Evolutionary conservation across 1,140 invertebrate genomes (phyloP), one percentile per base, ranked within the genome.

Genomic region (Scylla paramamosain): DNA sequence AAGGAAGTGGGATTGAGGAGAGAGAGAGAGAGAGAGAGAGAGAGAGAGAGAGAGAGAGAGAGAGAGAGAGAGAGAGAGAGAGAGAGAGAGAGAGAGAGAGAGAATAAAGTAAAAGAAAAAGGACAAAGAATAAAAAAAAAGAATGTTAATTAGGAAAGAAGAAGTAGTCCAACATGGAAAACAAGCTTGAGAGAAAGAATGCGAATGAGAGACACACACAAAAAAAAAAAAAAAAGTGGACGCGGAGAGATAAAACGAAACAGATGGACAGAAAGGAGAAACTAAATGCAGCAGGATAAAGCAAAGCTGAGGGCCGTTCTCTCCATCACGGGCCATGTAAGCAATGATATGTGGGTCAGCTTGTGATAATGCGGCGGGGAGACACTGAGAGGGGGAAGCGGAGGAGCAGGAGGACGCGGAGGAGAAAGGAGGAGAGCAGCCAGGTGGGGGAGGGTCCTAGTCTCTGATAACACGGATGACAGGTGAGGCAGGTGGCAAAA

Each of bases 41-140:
- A 59, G 52, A 59, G 52, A 59, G 52, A 59, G 52, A 59, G 67
- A 28, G 67, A 28, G 67, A 77, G 67, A 77, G 67, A 77, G 67
- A 28, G 67, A 48, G 45, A 16, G 16, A 90, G 39, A 90, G 88
- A 25, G 88, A 90, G 88, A 48, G 45, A 90, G 39, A 90, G 45
- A 28, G 39, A 90, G 39, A 90, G 88, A 20, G 88, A 46, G 39
- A 46, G 39, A 46, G 29, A 20, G 29, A 46, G 20, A 90, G 39
- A 45, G 48, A 45, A 31, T 6, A 77, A 20, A 77, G 25, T 12
- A 77, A 20, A 77, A 20, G n/a, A 20, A n/a, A 20, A 77, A 20
- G n/a, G 67, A 89, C 16, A 48, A 29, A 59, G 52, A 59, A 59
- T 59, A 59, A 59, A 12, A 59, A 20, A 20, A 59, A 12, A 59